These are phyloP conservation scores for Dastarcus helophoroides DNA, from an alignment of 2,888 invertebrate genomes.

Conservation along the genomic window DNA sequence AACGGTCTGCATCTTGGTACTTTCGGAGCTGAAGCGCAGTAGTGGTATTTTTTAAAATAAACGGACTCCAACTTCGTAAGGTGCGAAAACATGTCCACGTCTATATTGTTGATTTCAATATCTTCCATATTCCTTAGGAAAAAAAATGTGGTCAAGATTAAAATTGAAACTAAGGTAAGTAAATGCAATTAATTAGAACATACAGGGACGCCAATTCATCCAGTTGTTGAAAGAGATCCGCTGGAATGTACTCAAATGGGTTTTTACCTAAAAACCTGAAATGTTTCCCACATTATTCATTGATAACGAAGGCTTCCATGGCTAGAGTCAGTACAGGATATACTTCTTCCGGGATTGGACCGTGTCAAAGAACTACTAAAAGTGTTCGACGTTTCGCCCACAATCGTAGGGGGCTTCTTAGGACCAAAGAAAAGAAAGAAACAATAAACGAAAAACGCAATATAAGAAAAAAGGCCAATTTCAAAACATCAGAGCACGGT, in stretches of 20 bases:
- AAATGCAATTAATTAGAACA: slow-evolving; percentile 12
- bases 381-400: no score
- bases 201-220: slow-evolving; percentile 22
- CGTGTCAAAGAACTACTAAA: no score
- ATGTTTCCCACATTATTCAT: slow-evolving; percentile 4
- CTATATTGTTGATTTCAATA: slow-evolving; percentile 41
- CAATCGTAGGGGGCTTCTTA: no score
- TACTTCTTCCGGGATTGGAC: no score
- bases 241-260: slow-evolving; percentile 19
- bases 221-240: slow-evolving; percentile 16
- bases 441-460: no score
- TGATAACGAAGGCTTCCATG: no score
- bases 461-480: no score
- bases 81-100: slow-evolving; percentile 39
- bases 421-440: no score
- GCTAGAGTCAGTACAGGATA: no score
- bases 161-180: background rate
- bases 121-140: slow-evolving; percentile 41
- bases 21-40: slow-evolving; percentile 48
- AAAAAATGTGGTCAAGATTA: slow-evolving; percentile 9
- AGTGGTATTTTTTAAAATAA: slow-evolving; percentile 51
- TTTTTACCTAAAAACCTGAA: slow-evolving; percentile 37
- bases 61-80: slow-evolving; percentile 42
- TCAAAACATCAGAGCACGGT: no score
- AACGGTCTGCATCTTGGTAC: slow-evolving; percentile 47